These are phyloP conservation scores for Atherinosoma microstoma DNA, from an alignment of 2,797 vertebrate genomes.

Conservation along the genomic window DNA sequence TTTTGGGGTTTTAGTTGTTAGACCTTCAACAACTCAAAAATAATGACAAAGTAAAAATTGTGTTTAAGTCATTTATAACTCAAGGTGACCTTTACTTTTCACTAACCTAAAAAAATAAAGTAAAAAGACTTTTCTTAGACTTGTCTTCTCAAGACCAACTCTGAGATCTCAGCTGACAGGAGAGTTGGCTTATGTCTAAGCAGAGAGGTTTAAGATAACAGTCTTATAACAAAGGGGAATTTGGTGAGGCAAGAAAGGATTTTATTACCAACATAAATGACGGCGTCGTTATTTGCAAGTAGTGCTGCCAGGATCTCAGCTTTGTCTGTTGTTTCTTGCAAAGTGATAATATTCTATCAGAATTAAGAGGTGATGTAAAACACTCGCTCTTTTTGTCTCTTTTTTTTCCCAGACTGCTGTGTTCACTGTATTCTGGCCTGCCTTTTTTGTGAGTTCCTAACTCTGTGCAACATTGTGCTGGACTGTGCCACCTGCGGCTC, in stretches of 20 bases:
- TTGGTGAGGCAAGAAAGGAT: neutral
- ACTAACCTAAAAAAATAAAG: neutral
- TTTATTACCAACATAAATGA: neutral
- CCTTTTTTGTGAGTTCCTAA: constrained; percentile 98
- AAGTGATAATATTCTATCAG: neutral
- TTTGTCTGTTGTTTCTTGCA: neutral
- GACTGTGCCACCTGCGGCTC: constrained; percentile 97
- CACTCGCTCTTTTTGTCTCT: constrained; percentile 1
- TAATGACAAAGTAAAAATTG: neutral
- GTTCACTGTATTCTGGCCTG: constrained; percentile 98
- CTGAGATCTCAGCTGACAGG: neutral
- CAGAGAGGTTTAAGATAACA: neutral
- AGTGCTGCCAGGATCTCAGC: neutral
- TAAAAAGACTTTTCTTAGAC: neutral
- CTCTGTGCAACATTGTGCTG: constrained; percentile 95
- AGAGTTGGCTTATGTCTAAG: neutral
- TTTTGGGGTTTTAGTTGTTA: neutral
- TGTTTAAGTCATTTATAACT: neutral
- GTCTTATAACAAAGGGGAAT: neutral
- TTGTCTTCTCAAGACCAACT: neutral
- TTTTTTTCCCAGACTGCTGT: constrained; percentile 89
- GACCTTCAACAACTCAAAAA: neutral
- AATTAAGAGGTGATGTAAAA: neutral
- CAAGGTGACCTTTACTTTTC: neutral
- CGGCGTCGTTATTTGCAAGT: neutral